Evolutionary conservation across 2,888 invertebrate species (phyloP).

Genomic region (Drosophila formosana): DNA sequence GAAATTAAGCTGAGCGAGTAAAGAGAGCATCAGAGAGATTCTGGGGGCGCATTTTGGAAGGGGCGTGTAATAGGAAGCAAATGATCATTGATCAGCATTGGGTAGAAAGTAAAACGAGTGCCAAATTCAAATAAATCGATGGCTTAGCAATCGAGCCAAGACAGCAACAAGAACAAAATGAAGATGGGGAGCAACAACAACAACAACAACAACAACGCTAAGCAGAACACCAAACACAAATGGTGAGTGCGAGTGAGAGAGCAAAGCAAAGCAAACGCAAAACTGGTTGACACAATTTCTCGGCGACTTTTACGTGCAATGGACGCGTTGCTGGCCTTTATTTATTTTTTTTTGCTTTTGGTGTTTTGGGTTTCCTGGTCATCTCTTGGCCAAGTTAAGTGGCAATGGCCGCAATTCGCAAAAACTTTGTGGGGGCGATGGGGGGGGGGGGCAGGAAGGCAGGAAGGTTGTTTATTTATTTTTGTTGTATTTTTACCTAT

Average conservation of each 20-base stretch:
- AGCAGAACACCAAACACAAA: conserved; percentile 51
- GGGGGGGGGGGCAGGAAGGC: too few relatives aligned
- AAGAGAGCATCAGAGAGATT: too few relatives aligned
- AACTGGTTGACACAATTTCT: conserved; percentile 82
- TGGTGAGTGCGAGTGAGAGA: conserved; percentile 10
- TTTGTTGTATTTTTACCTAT: conserved; percentile 46
- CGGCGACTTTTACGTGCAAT: conserved; percentile 76
- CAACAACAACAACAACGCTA: conserved; percentile 29
- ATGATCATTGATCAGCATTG: conserved; percentile 6
- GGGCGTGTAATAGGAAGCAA: neutral
- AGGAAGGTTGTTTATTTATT: neutral
- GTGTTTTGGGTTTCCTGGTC: conserved; percentile 59
- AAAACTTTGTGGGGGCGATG: too few relatives aligned
- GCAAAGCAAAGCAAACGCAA: conserved; percentile 34
- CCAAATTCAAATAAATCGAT: conserved; percentile 65
- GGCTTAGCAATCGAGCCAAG: conserved; percentile 33
- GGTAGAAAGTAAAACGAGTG: conserved; percentile 62
- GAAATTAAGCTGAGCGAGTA: neutral
- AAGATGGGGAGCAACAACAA: conserved; percentile 10
- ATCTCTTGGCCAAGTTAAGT: conserved; percentile 56
- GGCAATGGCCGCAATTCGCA: conserved; percentile 59
- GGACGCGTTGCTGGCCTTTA: conserved; percentile 19
- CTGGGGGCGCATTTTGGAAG: too few relatives aligned
- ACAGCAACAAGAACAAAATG: conserved; percentile 12
- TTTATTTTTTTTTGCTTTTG: conserved; percentile 12